Percentiles rank a stretch among this genome's conserved stretches.
Evolutionary conservation across 2,113 vertebrate species (phyloP).

Genomic region (Patagioenas fasciata): DNA sequence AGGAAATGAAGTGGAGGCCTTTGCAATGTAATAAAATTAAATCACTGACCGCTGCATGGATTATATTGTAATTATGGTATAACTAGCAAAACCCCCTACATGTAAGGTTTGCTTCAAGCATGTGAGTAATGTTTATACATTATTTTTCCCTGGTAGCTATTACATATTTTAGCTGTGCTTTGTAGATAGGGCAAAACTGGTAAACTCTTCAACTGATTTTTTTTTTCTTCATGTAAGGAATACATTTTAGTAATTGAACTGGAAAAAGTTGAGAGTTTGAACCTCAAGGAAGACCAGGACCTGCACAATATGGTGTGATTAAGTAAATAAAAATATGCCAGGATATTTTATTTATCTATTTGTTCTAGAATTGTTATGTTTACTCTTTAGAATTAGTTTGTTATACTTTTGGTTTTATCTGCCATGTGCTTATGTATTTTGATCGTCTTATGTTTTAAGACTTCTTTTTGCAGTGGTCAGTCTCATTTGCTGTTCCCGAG

Average conservation of each 20-base stretch:
- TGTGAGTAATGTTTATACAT: background rate
- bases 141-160: background rate
- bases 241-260: conserved; percentile 75
- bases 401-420: background rate
- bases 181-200: background rate
- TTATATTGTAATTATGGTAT: background rate
- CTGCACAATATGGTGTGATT: conserved; percentile 72
- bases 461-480: background rate
- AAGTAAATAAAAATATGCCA: conserved; percentile 33
- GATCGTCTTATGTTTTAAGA: background rate
- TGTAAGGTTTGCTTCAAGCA: background rate
- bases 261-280: conserved; percentile 61
- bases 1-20: background rate
- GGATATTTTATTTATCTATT: background rate
- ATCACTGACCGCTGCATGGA: rapidly evolving
- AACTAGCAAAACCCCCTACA: background rate
- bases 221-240: conserved; percentile 35
- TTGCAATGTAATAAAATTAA: background rate
- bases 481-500: background rate
- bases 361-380: background rate
- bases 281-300: conserved; percentile 63
- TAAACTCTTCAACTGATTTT: background rate
- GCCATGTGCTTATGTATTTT: background rate
- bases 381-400: background rate
- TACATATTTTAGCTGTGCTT: background rate